Percentiles rank a stretch among this genome's conserved stretches.
phyloP scores from a whole-genome alignment of 2,113 vertebrate species.

The Lucifuga dentata region DNA sequence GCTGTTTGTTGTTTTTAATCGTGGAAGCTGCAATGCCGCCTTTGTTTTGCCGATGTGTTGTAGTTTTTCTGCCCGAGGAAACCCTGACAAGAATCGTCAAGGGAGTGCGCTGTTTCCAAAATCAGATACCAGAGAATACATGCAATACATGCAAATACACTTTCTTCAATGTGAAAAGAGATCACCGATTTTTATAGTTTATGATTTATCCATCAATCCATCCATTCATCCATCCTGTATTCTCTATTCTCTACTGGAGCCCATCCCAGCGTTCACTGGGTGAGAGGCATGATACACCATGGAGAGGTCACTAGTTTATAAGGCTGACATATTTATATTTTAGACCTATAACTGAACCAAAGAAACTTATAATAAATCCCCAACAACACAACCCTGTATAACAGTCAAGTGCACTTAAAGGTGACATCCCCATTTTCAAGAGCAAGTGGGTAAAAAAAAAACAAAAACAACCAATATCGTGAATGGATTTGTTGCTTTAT shows the following conservation, averaged over 20 bases:
- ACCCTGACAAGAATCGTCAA: constrained; percentile 40
- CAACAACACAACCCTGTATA: background rate
- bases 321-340: constrained; percentile 18
- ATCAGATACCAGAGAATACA: background rate
- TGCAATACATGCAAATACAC: background rate
- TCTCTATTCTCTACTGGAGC: too few species aligned
- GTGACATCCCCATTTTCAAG: constrained; percentile 51
- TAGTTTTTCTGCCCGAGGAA: constrained; percentile 38
- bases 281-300: too few species aligned
- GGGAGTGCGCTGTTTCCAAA: constrained; percentile 50
- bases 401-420: constrained; percentile 32
- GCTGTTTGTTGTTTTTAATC: constrained; percentile 40
- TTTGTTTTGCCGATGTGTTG: constrained; percentile 31
- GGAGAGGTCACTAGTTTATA: too few species aligned
- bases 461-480: constrained; percentile 50
- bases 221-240: too few species aligned
- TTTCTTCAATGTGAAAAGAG: too few species aligned
- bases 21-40: constrained; percentile 7
- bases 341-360: background rate
- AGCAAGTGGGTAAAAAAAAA: background rate
- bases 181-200: too few species aligned
- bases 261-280: too few species aligned
- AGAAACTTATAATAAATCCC: background rate
- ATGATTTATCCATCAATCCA: too few species aligned
- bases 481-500: constrained; percentile 38